Base-by-base conservation (phyloP, 2,888 invertebrate species). In the Odontocolon sp. region DNA sequence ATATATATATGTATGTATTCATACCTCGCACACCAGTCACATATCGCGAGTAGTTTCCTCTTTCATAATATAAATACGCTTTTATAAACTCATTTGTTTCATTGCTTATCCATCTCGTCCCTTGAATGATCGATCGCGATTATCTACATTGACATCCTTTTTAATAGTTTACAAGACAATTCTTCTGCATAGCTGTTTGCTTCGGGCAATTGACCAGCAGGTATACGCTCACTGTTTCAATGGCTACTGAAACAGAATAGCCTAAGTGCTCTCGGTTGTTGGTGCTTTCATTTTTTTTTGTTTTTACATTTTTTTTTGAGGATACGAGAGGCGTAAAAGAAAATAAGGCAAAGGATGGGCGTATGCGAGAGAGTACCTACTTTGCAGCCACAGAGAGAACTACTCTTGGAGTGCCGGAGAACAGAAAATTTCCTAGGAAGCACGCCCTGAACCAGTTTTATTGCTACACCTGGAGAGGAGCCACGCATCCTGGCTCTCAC, bases 391-490 rank as follows among this genome's bases (percentile, higher is more conserved):
- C 33, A 4, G 56, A 52, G 47, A 40, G 38, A 9, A 56, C 11
- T 26, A 54, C 8, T 42, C 16, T 11, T 3, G 26, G 9, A n/a
- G 31, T 8, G 11, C 9, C 28, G 23, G 40, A 16, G 38, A 64
- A 64, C 26, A 42, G 9, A 14, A 57, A 45, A 64, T 66, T 68
- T 56, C 47, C 56, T n/a, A 26, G 54, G 54, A 63, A 74, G 36
- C 23, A 11, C 40, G 63, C 63, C 68, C 50, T 45, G 28, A 69
- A 64, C 31, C 57, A 52, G 64, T 72, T 72, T 75, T 69, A 66
- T 59, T 16, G 64, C 75, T 52, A 59, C 75, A 70, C 64, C 75
- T 59, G 59, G 57, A 50, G 33, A 69, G 57, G 54, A 31, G 63
- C 64, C 47, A 47, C 64, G 64, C 36, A 57, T 9, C 18, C 11